A percentile compares a stretch with the other conserved stretches of the same genome.
Conservation (phyloP, 1,140 invertebrate genomes). For the Sycophaga agraensis region DNA sequence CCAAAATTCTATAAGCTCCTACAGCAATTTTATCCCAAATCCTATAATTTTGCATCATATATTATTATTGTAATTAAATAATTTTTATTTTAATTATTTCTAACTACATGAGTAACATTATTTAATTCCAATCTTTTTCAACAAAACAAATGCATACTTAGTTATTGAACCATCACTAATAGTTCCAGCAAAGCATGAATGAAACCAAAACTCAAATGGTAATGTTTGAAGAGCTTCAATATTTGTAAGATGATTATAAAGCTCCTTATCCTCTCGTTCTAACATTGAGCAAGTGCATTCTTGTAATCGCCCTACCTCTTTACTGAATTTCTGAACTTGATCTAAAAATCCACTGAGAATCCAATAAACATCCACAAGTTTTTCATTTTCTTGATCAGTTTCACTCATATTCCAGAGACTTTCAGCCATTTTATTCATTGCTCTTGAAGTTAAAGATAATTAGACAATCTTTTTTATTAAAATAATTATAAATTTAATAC, state of each 20-base stretch:
- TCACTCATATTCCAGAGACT: slow-evolving; percentile 70
- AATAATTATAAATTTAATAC: not conserved
- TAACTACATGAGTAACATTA: not conserved
- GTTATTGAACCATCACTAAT: slow-evolving; percentile 75
- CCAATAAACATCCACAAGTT: slow-evolving; percentile 74
- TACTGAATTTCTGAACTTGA: slow-evolving; percentile 65
- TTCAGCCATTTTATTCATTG: slow-evolving; percentile 67
- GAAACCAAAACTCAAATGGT: slow-evolving; percentile 75
- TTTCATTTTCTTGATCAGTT: slow-evolving; percentile 57
- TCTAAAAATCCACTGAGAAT: slow-evolving; percentile 72
- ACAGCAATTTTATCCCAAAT: slow-evolving; percentile 88
- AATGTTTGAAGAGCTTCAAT: slow-evolving; percentile 62
- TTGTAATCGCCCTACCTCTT: slow-evolving; percentile 65
- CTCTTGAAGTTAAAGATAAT: slow-evolving; percentile 45
- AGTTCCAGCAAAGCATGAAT: slow-evolving; percentile 76
- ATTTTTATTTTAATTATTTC: not conserved
- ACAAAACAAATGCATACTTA: slow-evolving; percentile 61
- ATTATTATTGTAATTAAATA: not conserved
- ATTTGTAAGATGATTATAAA: slow-evolving; percentile 66
- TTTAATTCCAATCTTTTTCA: not conserved
- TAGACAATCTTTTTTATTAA: not conserved
- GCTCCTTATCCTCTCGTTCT: slow-evolving; percentile 69
- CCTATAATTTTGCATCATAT: slow-evolving; percentile 54
- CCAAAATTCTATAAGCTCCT: slow-evolving; percentile 78
- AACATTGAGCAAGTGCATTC: slow-evolving; percentile 67